These are phyloP conservation scores for Ophiothrix spiculata DNA, from an alignment of 35 echinoderm and acorn worm species.

Conservation along the genomic window DNA sequence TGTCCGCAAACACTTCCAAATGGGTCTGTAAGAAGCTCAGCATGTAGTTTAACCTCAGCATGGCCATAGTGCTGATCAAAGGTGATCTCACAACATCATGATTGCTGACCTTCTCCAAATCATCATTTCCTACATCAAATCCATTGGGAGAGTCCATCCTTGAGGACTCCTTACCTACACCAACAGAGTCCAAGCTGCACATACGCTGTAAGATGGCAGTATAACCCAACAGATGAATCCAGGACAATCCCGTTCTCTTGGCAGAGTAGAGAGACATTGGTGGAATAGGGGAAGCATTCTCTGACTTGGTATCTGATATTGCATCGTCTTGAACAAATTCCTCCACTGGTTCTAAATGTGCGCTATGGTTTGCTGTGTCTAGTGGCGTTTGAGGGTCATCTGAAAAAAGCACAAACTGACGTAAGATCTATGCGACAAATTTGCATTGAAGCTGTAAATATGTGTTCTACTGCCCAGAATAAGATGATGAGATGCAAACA, in stretches of 20 bases:
- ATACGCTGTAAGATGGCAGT: slow-evolving; percentile 83
- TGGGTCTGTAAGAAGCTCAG: slow-evolving; percentile 58
- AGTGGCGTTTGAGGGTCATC: slow-evolving; percentile 3
- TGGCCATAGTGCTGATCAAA: slow-evolving; percentile 51
- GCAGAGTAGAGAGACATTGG: not conserved
- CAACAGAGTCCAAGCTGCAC: slow-evolving; percentile 68
- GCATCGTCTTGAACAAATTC: slow-evolving; percentile 30
- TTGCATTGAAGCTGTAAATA: slow-evolving; percentile 26
- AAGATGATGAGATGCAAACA: not conserved
- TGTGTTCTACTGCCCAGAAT: not conserved
- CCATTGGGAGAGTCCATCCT: not conserved
- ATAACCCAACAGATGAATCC: slow-evolving; percentile 87
- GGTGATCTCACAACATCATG: slow-evolving; percentile 75
- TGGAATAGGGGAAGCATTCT: not conserved
- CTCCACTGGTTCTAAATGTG: slow-evolving; percentile 52
- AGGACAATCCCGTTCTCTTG: slow-evolving; percentile 41
- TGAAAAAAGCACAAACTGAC: not conserved
- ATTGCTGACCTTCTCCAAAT: slow-evolving; percentile 48
- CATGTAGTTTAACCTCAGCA: slow-evolving; percentile 69
- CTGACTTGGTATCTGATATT: not conserved
- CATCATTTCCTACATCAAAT: slow-evolving; percentile 42
- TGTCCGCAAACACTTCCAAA: slow-evolving; percentile 46
- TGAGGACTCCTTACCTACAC: slow-evolving; percentile 33
- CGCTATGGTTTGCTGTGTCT: not conserved
- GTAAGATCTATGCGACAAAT: not conserved